These are phyloP conservation scores for Halictus rubicundus DNA, from an alignment of 1,140 invertebrate genomes.

Conservation along the genomic window DNA sequence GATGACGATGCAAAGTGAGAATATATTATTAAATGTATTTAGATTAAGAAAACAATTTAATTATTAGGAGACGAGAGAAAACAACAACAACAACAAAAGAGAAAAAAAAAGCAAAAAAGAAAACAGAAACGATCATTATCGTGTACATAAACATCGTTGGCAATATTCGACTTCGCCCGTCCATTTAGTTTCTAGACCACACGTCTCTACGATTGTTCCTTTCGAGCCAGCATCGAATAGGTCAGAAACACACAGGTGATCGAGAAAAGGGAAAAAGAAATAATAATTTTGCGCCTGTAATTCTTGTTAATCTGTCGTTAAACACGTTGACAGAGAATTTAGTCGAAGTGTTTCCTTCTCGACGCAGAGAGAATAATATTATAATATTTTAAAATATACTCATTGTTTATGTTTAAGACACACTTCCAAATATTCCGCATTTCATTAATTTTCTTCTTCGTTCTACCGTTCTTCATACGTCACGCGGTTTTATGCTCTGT, in stretches of 20 bases:
- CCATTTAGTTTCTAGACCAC: conserved; percentile 64
- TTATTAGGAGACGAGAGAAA: conserved; percentile 47
- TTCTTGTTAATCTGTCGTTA: conserved; percentile 46
- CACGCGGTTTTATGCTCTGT: no score
- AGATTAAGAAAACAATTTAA: conserved; percentile 56
- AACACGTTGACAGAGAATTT: conserved; percentile 39
- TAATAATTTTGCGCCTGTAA: conserved; percentile 49
- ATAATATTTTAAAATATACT: conserved; percentile 48
- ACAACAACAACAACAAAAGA: no score
- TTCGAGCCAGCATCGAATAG: conserved; percentile 50
- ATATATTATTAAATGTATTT: conserved; percentile 65
- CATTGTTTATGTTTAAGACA: conserved; percentile 36
- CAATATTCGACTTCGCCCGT: conserved; percentile 70
- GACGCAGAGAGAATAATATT: conserved; percentile 33
- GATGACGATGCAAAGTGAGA: conserved; percentile 58
- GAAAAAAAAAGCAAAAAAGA: no score
- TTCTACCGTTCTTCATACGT: neutral
- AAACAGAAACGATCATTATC: conserved; percentile 54
- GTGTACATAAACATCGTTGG: conserved; percentile 66
- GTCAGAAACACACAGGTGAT: conserved; percentile 22
- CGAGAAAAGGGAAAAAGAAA: neutral
- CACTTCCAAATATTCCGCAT: conserved; percentile 23
- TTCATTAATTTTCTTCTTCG: neutral
- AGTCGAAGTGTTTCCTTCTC: conserved; percentile 48
- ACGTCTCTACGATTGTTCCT: conserved; percentile 46